Conservation (phyloP, 2,888 invertebrate genomes). For the Copidosoma aretas region DNA sequence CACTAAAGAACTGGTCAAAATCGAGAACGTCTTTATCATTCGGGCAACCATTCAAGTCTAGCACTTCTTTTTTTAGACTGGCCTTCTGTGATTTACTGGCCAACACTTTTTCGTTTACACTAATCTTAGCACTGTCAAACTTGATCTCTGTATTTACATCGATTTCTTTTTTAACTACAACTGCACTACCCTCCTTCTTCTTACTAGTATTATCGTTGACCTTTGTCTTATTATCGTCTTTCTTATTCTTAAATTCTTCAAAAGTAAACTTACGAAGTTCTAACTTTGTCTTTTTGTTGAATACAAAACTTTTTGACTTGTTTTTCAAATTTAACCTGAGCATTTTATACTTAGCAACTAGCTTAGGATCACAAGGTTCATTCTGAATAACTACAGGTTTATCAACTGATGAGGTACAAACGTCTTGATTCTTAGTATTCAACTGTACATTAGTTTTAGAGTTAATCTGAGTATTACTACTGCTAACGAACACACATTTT, state of each 20-base stretch:
- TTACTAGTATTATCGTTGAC: not conserved
- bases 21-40: not conserved
- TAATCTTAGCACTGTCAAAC: not conserved
- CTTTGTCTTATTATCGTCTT: constrained; percentile 1
- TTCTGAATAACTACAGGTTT: not conserved
- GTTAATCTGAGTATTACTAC: not conserved
- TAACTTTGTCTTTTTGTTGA: not conserved
- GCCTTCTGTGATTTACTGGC: no score
- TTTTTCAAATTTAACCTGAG: not conserved
- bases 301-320: not conserved
- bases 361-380: not conserved
- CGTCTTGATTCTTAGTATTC: not conserved
- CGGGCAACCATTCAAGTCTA: not conserved
- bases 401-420: constrained; percentile 10
- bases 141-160: not conserved
- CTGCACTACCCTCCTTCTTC: not conserved
- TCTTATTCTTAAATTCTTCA: constrained; percentile 11
- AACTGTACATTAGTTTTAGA: not conserved
- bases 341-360: not conserved
- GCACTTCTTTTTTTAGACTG: not conserved
- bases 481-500: not conserved
- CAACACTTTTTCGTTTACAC: no score
- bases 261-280: constrained; percentile 34
- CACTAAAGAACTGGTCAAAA: not conserved
- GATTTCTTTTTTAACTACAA: not conserved